phyloP scores from a whole-genome alignment of 2,113 vertebrate species.

The Syngnathus floridae region DNA sequence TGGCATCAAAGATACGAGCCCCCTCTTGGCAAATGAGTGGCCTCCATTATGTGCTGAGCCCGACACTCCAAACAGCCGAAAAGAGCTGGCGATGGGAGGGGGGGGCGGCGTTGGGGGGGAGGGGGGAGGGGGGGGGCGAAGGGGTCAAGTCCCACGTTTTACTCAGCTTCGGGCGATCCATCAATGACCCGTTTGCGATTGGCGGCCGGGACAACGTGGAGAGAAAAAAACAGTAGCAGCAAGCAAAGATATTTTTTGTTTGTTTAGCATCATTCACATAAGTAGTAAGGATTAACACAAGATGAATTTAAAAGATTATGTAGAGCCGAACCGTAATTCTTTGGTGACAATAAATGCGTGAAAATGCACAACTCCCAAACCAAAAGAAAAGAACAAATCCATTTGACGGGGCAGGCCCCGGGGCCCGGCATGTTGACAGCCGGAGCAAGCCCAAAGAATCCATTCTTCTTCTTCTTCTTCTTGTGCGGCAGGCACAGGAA shows the following conservation, averaged over 20 bases:
- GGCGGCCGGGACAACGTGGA: background rate
- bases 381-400: no score
- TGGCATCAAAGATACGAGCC: conserved; percentile 59
- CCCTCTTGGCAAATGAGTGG: conserved; percentile 42
- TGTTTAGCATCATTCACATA: no score
- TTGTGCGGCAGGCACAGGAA: background rate
- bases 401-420: background rate
- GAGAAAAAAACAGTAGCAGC: no score
- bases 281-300: no score
- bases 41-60: conserved; percentile 60
- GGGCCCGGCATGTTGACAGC: background rate
- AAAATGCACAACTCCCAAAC: no score
- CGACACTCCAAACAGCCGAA: conserved; percentile 42
- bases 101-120: conserved; percentile 13
- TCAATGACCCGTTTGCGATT: conserved; percentile 64
- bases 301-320: no score
- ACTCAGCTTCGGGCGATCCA: conserved; percentile 50
- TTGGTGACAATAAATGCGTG: no score
- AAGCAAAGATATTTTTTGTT: no score
- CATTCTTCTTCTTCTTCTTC: background rate
- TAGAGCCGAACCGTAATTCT: no score
- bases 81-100: conserved; percentile 11
- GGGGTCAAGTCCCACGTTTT: conserved; percentile 44
- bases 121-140: conserved; percentile 12
- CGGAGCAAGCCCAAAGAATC: background rate